Evolutionary conservation across 2,113 vertebrate species (phyloP).

Genomic region (Cariama cristata): DNA sequence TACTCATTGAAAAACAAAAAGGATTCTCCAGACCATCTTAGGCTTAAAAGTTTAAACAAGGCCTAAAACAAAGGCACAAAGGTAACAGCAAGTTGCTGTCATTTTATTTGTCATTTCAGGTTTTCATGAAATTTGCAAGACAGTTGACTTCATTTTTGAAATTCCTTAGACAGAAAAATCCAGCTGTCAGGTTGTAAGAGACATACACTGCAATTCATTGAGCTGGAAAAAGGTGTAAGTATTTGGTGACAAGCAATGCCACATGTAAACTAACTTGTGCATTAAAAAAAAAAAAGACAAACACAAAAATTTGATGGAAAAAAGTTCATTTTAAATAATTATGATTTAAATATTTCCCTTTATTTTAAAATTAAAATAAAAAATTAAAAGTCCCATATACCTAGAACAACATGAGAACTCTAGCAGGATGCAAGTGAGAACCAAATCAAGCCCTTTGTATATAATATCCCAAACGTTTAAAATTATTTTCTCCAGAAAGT

Average conservation of each 20-base stretch:
- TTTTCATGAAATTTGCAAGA: background rate
- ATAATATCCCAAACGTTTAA: background rate
- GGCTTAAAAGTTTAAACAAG: background rate
- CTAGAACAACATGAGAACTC: background rate
- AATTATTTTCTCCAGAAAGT: background rate
- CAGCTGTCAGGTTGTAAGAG: background rate
- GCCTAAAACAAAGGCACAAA: background rate
- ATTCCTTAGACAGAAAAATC: background rate
- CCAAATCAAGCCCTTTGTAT: background rate
- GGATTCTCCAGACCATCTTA: background rate
- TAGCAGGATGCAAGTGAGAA: background rate
- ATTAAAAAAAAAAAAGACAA: background rate
- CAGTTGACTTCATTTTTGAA: background rate
- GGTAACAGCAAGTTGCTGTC: background rate
- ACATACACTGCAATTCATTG: background rate
- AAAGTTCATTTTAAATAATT: background rate
- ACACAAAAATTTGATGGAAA: background rate
- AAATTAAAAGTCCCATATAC: rapidly evolving
- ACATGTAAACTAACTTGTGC: background rate
- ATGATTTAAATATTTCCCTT: background rate
- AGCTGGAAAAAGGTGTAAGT: background rate
- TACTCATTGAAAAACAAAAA: background rate
- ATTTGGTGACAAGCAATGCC: background rate
- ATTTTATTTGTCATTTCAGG: background rate
- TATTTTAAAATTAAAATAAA: background rate